Base-by-base conservation (phyloP, 2,113 vertebrate genomes). In the Nannospalax galili region DNA sequence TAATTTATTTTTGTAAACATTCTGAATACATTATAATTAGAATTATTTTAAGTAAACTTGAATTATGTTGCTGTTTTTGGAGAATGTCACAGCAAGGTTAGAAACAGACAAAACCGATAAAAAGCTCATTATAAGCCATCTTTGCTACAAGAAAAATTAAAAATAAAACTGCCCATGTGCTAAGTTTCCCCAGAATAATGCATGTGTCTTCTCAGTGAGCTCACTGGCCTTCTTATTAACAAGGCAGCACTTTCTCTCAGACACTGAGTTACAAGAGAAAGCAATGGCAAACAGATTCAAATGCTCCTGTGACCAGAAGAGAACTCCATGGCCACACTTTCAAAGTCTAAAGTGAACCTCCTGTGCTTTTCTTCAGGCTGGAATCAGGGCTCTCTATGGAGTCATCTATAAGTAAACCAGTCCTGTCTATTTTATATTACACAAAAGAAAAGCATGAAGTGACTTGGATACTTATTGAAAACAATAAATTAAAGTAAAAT, bases 21-120 rank as follows among this genome's bases (percentile, higher is more conserved):
- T 42, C 79, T 62, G 89, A 96, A 89, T 85, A 74, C 40, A 93
- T 84, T 84, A 91, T 88, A 80, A 91, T 81, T 80, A 28, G 40
- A 67, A 75, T 81, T 73, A 65, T 78, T 96, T 92, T 92, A 95
- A 93, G 28, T 86, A 87, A 72, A 92, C 78, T 88, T 75, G 62
- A 93, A 85, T 92, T 82, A 78, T 35, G 65, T 35, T 35, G 82
- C 80, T 95, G 93, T 82, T 87, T 80, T 80, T 40, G 70, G 52
- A 73, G 58, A 89, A 52, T 84, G 37, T 95, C 74, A 86, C 11
- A 93, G 56, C 74, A 74, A 86, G 75, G 22, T 92, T 84, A 89
- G 56, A 93, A 91, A 92, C 45, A 65, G 32, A 82, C 70, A 65
- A 72, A 88, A 62, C 30, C 62, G 40, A 93, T 58, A 77, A 84